Evolutionary conservation across 2,888 invertebrate genomes (phyloP).

Genomic region (Catocala sponsa): DNA sequence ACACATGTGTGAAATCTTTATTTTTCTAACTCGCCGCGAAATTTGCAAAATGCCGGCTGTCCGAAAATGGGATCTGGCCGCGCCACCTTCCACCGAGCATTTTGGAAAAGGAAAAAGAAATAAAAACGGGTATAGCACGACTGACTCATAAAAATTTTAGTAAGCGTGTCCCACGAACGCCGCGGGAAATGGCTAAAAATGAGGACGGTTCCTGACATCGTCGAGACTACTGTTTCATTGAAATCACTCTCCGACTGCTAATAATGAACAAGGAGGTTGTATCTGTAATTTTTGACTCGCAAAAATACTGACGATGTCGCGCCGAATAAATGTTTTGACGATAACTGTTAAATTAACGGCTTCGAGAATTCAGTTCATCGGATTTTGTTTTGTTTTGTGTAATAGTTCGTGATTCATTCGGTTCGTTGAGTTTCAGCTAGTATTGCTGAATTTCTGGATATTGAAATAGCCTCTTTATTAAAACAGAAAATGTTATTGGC

Average conservation of each 20-base stretch:
- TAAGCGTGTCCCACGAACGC: conserved; percentile 55
- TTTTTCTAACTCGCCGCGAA: conserved; percentile 66
- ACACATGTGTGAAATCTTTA: conserved; percentile 68
- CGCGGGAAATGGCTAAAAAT: conserved; percentile 66
- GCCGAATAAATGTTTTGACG: conserved; percentile 14
- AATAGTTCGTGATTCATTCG: conserved; percentile 2
- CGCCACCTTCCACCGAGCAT: conserved; percentile 66
- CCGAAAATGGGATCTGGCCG: conserved; percentile 74
- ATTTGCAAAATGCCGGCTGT: conserved; percentile 72
- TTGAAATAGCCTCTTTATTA: too few species aligned
- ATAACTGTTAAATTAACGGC: conserved; percentile 16
- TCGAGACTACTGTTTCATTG: conserved; percentile 33
- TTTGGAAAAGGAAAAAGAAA: conserved; percentile 64
- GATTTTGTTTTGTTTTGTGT: conserved; percentile 4
- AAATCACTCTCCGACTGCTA: conserved; percentile 34
- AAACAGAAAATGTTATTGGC: too few species aligned
- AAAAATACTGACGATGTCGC: conserved; percentile 24
- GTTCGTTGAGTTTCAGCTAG: conserved; percentile 8
- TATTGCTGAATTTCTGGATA: background rate
- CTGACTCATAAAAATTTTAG: conserved; percentile 81
- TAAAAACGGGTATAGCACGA: conserved; percentile 58
- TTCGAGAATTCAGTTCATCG: conserved; percentile 23
- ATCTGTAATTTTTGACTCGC: conserved; percentile 27
- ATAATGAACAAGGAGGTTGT: conserved; percentile 26
- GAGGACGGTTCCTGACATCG: conserved; percentile 48